Evolutionary conservation across 2,113 vertebrate species (phyloP), one percentile per base, ranked within the genome.

Genomic region (Probosciger aterrimus): DNA sequence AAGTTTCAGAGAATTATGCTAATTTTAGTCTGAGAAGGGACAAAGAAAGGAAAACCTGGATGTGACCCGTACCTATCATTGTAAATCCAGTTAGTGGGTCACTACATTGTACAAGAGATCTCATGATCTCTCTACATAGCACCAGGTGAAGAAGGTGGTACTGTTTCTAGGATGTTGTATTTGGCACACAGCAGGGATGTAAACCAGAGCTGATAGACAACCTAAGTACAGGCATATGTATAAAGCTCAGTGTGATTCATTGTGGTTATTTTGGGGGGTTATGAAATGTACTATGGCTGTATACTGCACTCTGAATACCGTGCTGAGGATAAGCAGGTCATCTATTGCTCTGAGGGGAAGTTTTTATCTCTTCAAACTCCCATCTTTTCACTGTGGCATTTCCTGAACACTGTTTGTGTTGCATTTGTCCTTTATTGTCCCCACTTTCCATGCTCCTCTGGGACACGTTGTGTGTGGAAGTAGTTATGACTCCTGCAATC

Each of bases 401-500:
- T 93, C 59, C 86, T 84, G 46, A 62, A 19, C 14, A 12, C 46
- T 92, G 37, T 64, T 93, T 95, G 59, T 57, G 62, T 92, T 82
- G 37, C 50, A 62, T 87, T 82, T 31, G 24, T 91, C 71, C 53
- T 93, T 90, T 84, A 64, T 91, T 80, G 49, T 53, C 49, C 71
- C 33, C 35, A n/a, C 68, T 86, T 83, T 89, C 60, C 55, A 44
- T 0, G 1, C 41, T 92, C 28, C 55, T 57, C 37, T 84, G 82
- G 69, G 85, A 73, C 67, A 41, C 0, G 11, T 74, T 82, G 31
- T 78, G 43, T 81, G 60, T 71, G 64, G 69, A 91, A 60, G 71
- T 92, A 84, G 90, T 91, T 86, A 76, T 57, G 84, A 35, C 63
- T 88, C 43, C 77, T 93, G 64, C 92, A 93, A 88, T 74, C 49